Base-by-base conservation (phyloP, 2,888 invertebrate genomes). In the Caenorhabditis sp. region DNA sequence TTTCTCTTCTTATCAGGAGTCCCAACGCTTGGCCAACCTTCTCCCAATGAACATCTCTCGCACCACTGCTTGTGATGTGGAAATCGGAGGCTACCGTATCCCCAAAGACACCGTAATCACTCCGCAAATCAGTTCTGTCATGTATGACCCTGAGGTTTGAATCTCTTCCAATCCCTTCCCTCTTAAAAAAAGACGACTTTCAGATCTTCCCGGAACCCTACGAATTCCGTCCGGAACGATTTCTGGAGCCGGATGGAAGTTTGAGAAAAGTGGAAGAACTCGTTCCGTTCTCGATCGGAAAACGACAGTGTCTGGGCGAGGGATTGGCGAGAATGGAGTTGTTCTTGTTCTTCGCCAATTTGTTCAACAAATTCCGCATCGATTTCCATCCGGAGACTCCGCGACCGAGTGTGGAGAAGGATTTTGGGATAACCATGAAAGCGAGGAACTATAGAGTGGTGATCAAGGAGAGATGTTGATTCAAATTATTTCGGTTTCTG, bases 211-310 rank as follows among this genome's bases (percentile, higher is more conserved):
- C 85, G 0, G 81, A 84, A 28, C 82, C 87, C 10, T 54, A 66
- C 19, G 31, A 63, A 44, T 87, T 87, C 58, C 24, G 72, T 10
- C 86, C 86, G 14, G 49, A 54, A 0, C 38, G 86, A n/a, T 82
- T 82, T 51, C 24, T 86, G 19, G 66, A 68, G 12, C 10, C 22
- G 2, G 28, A 68, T 31, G 84, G 81, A 26, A 63, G 41, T 35
- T 61, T 83, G 51, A 73, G 64, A 38, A 85, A 81, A 73, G 63
- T 83, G 8, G 83, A 83, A 58, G 69, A 85, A 59, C 64, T 87
- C 63, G 72, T 82, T 3, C 87, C 87, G n/a, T 87, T 87, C 61
- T 87, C 87, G 7, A 74, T 85, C n/a, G 87, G 87, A 44, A 84
- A 82, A 64, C 82, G 87, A 14, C 85, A 87, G 54, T 87, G 87